Evolutionary conservation across 2,888 invertebrate genomes (phyloP).

Genomic region (Boloria euphrosyne): DNA sequence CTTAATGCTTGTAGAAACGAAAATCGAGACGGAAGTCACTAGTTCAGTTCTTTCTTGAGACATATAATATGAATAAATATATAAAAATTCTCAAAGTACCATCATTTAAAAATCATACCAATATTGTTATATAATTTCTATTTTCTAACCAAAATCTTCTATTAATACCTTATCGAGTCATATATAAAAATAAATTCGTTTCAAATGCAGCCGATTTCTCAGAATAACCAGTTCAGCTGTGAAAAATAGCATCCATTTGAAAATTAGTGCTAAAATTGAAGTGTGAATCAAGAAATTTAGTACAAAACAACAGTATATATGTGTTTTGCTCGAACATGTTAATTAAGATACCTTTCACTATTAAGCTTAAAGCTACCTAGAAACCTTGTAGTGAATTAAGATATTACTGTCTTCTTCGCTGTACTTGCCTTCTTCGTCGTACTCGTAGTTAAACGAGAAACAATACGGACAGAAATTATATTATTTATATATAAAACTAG

Average conservation of each 20-base stretch:
- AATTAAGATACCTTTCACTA: slow-evolving; percentile 36
- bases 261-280: slow-evolving; percentile 25
- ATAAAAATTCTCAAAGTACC: too few species aligned
- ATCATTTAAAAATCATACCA: neutral
- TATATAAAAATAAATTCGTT: slow-evolving; percentile 14
- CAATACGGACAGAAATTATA: too few species aligned
- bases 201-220: slow-evolving; percentile 18
- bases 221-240: slow-evolving; percentile 19
- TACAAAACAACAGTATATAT: slow-evolving; percentile 39
- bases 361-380: slow-evolving; percentile 21
- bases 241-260: slow-evolving; percentile 28
- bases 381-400: slow-evolving; percentile 1
- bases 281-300: slow-evolving; percentile 44
- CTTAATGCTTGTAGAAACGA: too few species aligned
- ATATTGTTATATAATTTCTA: neutral
- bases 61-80: too few species aligned
- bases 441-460: too few species aligned
- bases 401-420: neutral
- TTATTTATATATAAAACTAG: too few species aligned
- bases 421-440: neutral
- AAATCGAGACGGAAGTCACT: too few species aligned
- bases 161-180: neutral
- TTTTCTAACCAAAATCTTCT: neutral
- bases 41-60: too few species aligned
- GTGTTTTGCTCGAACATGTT: slow-evolving; percentile 36